Conservation (phyloP, 2,113 vertebrate species). For the Smithornis capensis region DNA sequence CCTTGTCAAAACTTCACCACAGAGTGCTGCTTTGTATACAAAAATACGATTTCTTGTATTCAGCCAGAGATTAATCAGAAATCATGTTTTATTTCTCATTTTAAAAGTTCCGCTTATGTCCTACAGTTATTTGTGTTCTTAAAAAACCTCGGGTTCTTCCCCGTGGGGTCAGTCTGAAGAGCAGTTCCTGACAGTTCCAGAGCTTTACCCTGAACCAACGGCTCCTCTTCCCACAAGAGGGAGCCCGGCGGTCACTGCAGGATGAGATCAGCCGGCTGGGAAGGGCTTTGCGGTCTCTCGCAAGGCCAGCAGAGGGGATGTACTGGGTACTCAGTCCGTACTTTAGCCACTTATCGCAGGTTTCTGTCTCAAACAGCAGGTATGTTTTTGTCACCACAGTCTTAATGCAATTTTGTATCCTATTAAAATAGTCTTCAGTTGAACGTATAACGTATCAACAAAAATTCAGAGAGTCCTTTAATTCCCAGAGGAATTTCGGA, state of each 20-base stretch:
- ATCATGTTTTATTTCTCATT: not conserved
- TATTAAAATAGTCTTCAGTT: not conserved
- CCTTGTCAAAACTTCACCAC: not conserved
- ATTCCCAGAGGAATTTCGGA: not conserved
- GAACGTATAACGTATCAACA: not conserved
- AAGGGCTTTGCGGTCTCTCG: not conserved
- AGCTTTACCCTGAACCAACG: too few relatives aligned
- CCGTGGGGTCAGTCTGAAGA: not conserved
- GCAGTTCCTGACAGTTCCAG: accelerated
- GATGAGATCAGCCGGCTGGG: too few relatives aligned
- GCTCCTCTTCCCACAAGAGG: conserved; percentile 11
- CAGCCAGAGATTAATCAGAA: not conserved
- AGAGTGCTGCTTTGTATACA: not conserved
- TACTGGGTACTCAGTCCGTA: not conserved
- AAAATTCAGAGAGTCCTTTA: not conserved
- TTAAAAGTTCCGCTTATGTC: not conserved
- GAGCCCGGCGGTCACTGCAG: not conserved
- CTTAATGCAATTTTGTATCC: not conserved
- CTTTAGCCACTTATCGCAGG: not conserved
- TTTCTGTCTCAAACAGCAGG: not conserved
- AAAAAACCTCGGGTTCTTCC: not conserved
- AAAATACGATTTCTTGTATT: not conserved
- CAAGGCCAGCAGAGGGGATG: not conserved
- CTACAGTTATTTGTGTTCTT: too few relatives aligned
- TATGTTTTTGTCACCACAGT: not conserved